Conservation (phyloP, 2,113 vertebrate species). For the Sigmodon hispidus region DNA sequence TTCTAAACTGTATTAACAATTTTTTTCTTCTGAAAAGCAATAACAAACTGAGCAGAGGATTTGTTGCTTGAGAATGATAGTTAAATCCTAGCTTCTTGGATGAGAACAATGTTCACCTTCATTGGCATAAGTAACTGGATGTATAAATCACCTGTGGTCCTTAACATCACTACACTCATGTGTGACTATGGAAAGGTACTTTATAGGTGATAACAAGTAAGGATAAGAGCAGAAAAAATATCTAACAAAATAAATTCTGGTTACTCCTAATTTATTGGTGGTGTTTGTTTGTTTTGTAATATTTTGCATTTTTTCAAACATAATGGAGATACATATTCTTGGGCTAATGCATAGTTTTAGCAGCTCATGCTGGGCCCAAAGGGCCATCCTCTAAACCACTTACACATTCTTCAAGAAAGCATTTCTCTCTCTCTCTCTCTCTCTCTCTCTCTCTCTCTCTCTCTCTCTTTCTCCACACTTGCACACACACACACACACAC, state of each 20-base stretch:
- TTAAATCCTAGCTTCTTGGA: neutral
- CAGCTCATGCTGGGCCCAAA: neutral
- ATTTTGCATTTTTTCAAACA: too few relatives aligned
- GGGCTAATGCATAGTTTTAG: neutral
- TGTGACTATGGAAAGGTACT: neutral
- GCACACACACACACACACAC: too few relatives aligned
- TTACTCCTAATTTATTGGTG: neutral
- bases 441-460: too few relatives aligned
- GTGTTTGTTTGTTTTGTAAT: too few relatives aligned
- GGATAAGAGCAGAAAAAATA: neutral
- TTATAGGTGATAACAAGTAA: neutral
- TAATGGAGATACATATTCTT: fast-evolving
- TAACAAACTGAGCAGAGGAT: neutral
- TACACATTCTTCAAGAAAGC: neutral
- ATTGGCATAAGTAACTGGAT: neutral
- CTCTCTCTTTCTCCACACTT: too few relatives aligned
- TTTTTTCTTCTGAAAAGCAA: neutral
- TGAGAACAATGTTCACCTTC: neutral
- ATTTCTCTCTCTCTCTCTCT: too few relatives aligned
- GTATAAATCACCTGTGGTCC: neutral
- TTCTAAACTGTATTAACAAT: constrained; percentile 6
- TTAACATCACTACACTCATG: neutral
- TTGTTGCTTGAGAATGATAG: neutral
- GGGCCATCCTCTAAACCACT: neutral
- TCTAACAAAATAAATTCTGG: neutral